phyloP scores from a whole-genome alignment of 1,140 invertebrate genomes.

The Drosophila rhopaloa region DNA sequence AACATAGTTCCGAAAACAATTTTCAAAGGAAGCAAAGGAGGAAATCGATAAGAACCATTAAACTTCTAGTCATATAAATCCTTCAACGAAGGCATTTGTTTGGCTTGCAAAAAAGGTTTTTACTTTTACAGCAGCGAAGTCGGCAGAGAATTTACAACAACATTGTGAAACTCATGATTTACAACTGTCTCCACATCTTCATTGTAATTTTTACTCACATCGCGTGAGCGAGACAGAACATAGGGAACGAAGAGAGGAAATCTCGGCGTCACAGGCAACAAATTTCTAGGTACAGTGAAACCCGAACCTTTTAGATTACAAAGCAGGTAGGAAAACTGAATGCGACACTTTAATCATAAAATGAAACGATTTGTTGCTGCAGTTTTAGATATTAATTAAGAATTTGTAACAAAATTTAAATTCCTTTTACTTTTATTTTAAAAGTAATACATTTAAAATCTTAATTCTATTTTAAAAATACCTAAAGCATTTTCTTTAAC shows the following conservation, averaged over 20 bases:
- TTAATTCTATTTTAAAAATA: no score
- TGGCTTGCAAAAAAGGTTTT: constrained; percentile 15
- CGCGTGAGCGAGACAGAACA: constrained; percentile 8
- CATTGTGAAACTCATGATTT: constrained; percentile 50
- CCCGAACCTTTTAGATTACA: not conserved
- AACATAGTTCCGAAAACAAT: not conserved
- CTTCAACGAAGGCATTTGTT: constrained; percentile 17
- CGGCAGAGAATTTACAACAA: constrained; percentile 20
- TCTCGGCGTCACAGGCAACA: constrained; percentile 2
- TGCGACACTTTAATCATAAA: not conserved
- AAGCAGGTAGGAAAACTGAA: not conserved
- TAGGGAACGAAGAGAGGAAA: constrained; percentile 3
- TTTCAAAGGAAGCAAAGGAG: constrained; percentile 11
- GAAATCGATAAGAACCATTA: constrained; percentile 69
- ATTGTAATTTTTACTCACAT: constrained; percentile 29
- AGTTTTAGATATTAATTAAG: not conserved
- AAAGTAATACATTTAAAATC: no score
- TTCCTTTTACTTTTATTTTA: no score
- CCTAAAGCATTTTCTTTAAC: no score
- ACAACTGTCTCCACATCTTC: constrained; percentile 27
- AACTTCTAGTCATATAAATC: constrained; percentile 61
- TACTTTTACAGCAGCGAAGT: constrained; percentile 21
- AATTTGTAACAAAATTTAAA: not conserved
- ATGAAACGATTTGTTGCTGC: not conserved
- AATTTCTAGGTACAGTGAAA: constrained; percentile 18